A percentile compares a stretch with the other conserved stretches of the same genome.
Evolutionary conservation across 2,888 invertebrate species (phyloP).

Genomic region (Rhimphoctona megacephalus): DNA sequence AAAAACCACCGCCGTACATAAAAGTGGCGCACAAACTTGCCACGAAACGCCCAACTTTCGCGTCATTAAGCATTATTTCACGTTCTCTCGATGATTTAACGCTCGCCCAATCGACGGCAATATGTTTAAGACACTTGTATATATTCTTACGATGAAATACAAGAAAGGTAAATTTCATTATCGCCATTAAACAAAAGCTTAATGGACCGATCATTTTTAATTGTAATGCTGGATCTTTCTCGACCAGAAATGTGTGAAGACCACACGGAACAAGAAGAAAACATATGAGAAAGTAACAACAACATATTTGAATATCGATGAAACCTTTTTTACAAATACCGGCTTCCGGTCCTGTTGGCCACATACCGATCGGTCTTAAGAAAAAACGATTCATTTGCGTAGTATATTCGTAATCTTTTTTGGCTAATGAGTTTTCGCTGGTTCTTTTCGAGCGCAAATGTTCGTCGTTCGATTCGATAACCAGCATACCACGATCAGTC

Average conservation of each 20-base stretch:
- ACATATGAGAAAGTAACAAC: constrained; percentile 71
- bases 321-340: constrained; percentile 40
- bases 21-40: constrained; percentile 73
- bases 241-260: constrained; percentile 71
- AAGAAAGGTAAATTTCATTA: constrained; percentile 74
- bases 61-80: constrained; percentile 73
- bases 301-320: constrained; percentile 44
- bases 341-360: constrained; percentile 62
- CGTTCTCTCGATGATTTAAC: constrained; percentile 62
- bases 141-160: constrained; percentile 70
- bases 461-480: neutral
- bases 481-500: constrained; percentile 7
- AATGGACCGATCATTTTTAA: constrained; percentile 75
- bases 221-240: constrained; percentile 65
- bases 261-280: constrained; percentile 73
- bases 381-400: constrained; percentile 70
- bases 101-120: constrained; percentile 75
- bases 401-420: constrained; percentile 62
- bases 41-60: constrained; percentile 73
- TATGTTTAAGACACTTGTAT: constrained; percentile 71
- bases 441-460: neutral
- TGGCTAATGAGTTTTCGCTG: constrained; percentile 6
- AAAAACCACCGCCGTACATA: constrained; percentile 79
- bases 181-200: constrained; percentile 75
- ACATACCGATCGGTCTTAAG: constrained; percentile 71